Evolutionary conservation across 2,113 vertebrate species (phyloP).

Genomic region (Melozone crissalis): DNA sequence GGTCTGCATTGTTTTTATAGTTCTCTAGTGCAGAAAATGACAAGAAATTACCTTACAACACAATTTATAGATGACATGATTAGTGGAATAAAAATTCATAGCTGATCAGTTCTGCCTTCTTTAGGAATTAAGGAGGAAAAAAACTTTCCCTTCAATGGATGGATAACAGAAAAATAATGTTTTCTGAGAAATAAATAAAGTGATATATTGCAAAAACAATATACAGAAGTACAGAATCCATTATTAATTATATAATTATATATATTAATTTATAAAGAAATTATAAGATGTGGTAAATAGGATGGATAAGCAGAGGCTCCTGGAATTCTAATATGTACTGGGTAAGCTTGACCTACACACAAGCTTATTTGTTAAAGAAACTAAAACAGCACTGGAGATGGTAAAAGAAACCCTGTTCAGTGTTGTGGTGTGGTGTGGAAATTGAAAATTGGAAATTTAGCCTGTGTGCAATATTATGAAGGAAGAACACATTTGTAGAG

Average conservation of each 20-base stretch:
- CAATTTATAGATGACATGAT: conserved; percentile 7
- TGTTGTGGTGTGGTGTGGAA: background rate
- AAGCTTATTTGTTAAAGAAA: background rate
- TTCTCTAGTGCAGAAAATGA: conserved; percentile 11
- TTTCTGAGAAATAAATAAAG: background rate
- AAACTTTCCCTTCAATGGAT: background rate
- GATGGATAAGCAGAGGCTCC: background rate
- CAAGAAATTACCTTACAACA: conserved; percentile 13
- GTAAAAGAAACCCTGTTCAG: background rate
- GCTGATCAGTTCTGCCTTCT: conserved; percentile 8
- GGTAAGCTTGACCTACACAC: background rate
- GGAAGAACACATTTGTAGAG: background rate
- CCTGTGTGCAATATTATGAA: conserved; percentile 6
- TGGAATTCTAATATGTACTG: background rate
- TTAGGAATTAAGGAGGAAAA: conserved; percentile 40
- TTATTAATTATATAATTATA: no score
- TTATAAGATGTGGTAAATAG: background rate
- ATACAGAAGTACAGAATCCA: background rate
- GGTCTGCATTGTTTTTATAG: background rate
- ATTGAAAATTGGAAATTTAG: conserved; percentile 48
- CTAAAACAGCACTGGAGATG: background rate
- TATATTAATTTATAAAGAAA: no score
- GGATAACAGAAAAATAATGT: background rate
- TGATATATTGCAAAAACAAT: background rate
- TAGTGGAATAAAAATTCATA: background rate